Evolutionary conservation across 1,140 invertebrate genomes (phyloP), one percentile per base, ranked within the genome.

Genomic region (Calephelis virginiensis): DNA sequence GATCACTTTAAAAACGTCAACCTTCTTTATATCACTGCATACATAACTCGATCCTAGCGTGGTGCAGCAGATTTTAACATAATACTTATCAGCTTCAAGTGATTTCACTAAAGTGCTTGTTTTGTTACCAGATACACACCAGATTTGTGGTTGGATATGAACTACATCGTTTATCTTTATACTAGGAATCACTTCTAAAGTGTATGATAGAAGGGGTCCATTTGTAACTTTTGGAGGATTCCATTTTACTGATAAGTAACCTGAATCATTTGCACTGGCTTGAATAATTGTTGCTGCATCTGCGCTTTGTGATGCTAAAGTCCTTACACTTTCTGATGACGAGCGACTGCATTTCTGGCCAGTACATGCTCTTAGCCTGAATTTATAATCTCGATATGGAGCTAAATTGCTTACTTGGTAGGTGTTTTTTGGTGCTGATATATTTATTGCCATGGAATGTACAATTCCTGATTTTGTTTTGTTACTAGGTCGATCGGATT

Each of bases 311-410:
- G 75, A 73, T 28, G 71, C 56, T 38, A 87, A 69, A 7, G 88
- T 90, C 63, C 82, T 78, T 12, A 90, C 83, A 8, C 80, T 72
- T 28, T 70, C 74, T 67, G 77, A 75, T 14, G 77, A 71, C 12
- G 79, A 81, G 56, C 78, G 74, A 63, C 87, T 90, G 48, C 87
- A 90, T 49, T 64, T 17, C 13, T 70, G 50, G 8, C 60, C 65
- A 53, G 72, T 74, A 69, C 88, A 90, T 63, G 84, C 81, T 63
- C 85, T 74, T 63, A 90, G 71, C 60, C 83, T 68, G 74, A 90
- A 84, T 69, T 73, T 82, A 61, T 89, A 90, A 76, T 90, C 86
- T 66, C 86, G 72, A 64, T 74, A 90, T 7, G 88, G 86, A 17
- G 84, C 80, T 64, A 90, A 73, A 3, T 72, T 75, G 12, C 75